Evolutionary conservation across 1,140 invertebrate genomes (phyloP).

Genomic region (Archivesica marissinica): DNA sequence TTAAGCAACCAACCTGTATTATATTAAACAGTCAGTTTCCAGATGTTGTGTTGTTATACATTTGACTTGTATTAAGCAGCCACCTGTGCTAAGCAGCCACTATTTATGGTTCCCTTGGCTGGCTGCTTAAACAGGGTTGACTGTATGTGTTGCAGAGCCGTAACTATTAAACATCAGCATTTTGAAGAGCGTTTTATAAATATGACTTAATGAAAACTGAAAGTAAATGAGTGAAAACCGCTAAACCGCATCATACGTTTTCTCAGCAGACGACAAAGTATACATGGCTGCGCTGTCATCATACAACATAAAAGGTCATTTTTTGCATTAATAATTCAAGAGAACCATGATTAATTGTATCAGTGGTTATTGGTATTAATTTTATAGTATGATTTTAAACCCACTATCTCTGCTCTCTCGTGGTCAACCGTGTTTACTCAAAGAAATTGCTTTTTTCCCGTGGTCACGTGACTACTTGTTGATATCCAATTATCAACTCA

Average conservation of each 20-base stretch:
- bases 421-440: constrained; percentile 28
- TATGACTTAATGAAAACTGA: not conserved
- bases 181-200: no score
- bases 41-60: no score
- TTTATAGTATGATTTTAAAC: constrained; percentile 15
- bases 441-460: constrained; percentile 25
- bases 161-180: no score
- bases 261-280: not conserved
- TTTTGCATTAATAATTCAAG: constrained; percentile 38
- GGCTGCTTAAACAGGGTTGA: no score
- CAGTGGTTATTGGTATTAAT: constrained; percentile 19
- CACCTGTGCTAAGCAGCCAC: no score
- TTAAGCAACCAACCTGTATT: no score
- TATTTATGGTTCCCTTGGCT: no score
- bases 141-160: no score
- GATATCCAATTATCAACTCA: not conserved
- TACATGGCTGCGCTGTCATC: no score
- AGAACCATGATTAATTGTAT: constrained; percentile 25
- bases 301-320: not conserved
- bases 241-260: no score
- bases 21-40: no score
- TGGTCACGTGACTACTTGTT: not conserved
- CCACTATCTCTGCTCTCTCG: constrained; percentile 21
- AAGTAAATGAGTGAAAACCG: not conserved
- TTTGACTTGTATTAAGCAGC: no score